A percentile compares a stretch with the other conserved stretches of the same genome.
Conservation (phyloP, 2,113 vertebrate genomes). For the Sturnira hondurensis region DNA sequence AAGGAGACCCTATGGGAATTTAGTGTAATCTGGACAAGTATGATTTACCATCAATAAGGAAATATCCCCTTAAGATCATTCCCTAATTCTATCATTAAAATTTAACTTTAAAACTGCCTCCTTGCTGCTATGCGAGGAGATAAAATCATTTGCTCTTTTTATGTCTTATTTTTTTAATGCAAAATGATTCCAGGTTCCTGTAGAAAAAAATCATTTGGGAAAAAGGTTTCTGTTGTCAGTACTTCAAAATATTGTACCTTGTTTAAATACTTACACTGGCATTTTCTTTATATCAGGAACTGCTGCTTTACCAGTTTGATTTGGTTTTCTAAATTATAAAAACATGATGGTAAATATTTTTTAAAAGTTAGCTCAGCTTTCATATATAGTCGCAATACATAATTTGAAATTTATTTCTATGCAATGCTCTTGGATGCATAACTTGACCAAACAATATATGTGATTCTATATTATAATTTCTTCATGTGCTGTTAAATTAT, state of each 20-base stretch:
- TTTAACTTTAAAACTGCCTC: neutral
- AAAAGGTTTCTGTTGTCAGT: neutral
- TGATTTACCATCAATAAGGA: neutral
- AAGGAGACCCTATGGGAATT: neutral
- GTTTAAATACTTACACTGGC: neutral
- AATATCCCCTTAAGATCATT: neutral
- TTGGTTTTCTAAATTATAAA: conserved; percentile 9
- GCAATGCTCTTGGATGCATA: neutral
- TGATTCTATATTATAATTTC: neutral
- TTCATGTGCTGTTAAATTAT: neutral
- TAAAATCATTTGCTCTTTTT: neutral
- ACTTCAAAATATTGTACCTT: neutral
- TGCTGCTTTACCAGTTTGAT: neutral
- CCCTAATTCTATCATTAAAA: neutral
- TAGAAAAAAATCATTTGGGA: neutral
- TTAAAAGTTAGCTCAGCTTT: neutral
- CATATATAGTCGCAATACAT: neutral
- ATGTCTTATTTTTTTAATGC: neutral
- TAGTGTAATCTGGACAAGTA: neutral
- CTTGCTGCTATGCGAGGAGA: neutral
- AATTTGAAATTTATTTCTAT: neutral
- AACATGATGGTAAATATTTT: neutral
- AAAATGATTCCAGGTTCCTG: neutral
- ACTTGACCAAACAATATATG: neutral
- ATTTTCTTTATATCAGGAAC: neutral